phyloP scores from a whole-genome alignment of 37 sponge, comb jelly and placozoan genomes.

The Halichondria panicea region DNA sequence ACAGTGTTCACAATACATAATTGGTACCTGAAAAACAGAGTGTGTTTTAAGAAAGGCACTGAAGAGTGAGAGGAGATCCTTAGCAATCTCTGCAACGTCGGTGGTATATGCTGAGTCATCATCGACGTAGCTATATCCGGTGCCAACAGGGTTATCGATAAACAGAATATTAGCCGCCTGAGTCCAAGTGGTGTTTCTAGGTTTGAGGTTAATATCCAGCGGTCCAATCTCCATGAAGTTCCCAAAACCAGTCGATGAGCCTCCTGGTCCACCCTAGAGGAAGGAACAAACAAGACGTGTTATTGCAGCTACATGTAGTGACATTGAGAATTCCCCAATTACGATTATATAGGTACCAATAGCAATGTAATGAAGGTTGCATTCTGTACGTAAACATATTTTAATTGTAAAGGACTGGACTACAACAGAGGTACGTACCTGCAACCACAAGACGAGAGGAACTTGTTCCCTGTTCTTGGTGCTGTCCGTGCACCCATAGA shows the following conservation, averaged over 20 bases:
- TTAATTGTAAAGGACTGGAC: too few relatives aligned
- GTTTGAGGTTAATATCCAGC: slow-evolving; percentile 59
- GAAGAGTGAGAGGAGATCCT: slow-evolving; percentile 58
- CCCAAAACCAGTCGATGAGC: slow-evolving; percentile 89
- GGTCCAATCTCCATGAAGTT: slow-evolving; percentile 89
- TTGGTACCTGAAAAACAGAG: slow-evolving; percentile 45
- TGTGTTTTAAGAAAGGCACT: slow-evolving; percentile 37
- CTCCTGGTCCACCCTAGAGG: slow-evolving; percentile 83
- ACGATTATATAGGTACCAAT: too few relatives aligned
- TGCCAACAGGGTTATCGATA: slow-evolving; percentile 91
- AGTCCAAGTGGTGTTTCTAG: slow-evolving; percentile 73
- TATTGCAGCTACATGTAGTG: too few relatives aligned
- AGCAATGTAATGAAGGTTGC: too few relatives aligned
- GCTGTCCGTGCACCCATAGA: slow-evolving; percentile 46
- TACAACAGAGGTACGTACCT: too few relatives aligned
- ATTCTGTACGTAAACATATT: background rate
- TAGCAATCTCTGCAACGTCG: slow-evolving; percentile 61
- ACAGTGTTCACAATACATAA: background rate
- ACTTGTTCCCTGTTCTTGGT: slow-evolving; percentile 18
- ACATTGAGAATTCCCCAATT: too few relatives aligned
- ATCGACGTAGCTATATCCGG: slow-evolving; percentile 87
- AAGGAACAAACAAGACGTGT: too few relatives aligned
- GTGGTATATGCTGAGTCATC: slow-evolving; percentile 54
- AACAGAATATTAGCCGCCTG: slow-evolving; percentile 80
- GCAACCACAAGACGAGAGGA: slow-evolving; percentile 89